A percentile compares a stretch with the other conserved stretches of the same genome.
Evolutionary conservation across 2,797 vertebrate species (phyloP).

Genomic region (Myiothlypis coronata): DNA sequence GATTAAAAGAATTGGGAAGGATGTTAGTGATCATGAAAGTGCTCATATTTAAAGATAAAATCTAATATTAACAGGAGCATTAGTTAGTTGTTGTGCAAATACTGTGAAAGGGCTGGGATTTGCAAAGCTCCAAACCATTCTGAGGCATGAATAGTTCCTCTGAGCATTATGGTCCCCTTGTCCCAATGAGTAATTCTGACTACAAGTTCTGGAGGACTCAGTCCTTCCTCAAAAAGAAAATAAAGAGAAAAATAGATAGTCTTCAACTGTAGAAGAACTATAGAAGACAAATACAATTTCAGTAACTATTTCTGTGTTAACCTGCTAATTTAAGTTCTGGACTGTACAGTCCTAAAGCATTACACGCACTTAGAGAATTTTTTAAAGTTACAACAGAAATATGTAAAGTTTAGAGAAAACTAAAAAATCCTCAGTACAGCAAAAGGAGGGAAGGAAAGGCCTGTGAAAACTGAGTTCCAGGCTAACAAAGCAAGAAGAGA

Average conservation of each 20-base stretch:
- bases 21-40: not conserved
- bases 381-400: not conserved
- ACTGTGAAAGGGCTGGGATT: not conserved
- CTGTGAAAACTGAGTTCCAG: not conserved
- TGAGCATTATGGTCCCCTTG: not conserved
- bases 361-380: not conserved
- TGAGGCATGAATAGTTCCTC: not conserved
- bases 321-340: not conserved
- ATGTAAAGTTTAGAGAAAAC: not conserved
- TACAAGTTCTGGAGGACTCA: not conserved
- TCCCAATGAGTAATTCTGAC: not conserved
- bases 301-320: not conserved
- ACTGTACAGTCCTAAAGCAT: not conserved
- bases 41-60: not conserved
- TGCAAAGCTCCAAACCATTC: not conserved
- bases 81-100: not conserved
- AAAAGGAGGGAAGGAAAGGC: not conserved
- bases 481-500: slow-evolving; percentile 6
- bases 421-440: not conserved
- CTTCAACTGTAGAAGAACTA: not conserved
- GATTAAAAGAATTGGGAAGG: not conserved
- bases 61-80: not conserved
- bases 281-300: not conserved
- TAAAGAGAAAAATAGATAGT: not conserved
- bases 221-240: not conserved